A percentile compares a stretch with the other conserved stretches of the same genome.
phyloP scores from a whole-genome alignment of 2,797 vertebrate genomes.

The Mormyrus hasselquistii region DNA sequence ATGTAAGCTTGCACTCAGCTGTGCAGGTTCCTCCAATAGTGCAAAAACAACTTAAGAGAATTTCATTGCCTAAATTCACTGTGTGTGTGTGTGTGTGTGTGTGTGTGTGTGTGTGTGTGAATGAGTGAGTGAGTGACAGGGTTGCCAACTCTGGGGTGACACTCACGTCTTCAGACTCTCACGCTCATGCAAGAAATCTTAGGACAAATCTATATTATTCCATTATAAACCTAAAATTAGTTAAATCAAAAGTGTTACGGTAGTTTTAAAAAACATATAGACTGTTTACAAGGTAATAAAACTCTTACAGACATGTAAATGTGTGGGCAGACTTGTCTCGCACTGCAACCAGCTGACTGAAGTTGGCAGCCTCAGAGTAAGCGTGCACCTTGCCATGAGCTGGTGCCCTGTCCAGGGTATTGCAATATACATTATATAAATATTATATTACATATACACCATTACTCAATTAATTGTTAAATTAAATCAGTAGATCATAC shows the following conservation, averaged over 20 bases:
- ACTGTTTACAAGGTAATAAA: not conserved
- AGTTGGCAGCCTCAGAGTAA: not conserved
- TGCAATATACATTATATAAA: not conserved
- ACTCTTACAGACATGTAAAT: not conserved
- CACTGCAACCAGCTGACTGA: not conserved
- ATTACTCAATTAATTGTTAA: not conserved
- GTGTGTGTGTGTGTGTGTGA: no score
- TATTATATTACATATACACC: not conserved
- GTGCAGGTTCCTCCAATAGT: not conserved
- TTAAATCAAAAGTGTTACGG: not conserved
- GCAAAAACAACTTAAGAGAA: not conserved
- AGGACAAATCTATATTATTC: not conserved
- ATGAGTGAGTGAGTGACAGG: not conserved
- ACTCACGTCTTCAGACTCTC: not conserved
- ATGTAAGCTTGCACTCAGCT: not conserved
- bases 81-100: no score
- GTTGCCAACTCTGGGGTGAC: not conserved
- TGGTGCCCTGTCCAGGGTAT: not conserved
- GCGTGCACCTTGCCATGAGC: not conserved
- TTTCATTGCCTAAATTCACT: not conserved
- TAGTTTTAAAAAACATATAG: not conserved
- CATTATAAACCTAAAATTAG: not conserved
- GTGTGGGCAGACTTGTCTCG: not conserved
- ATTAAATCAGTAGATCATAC: not conserved
- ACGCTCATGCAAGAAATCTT: not conserved